Base-by-base conservation (phyloP, 1,140 invertebrate genomes). In the Drosophila neocordata region DNA sequence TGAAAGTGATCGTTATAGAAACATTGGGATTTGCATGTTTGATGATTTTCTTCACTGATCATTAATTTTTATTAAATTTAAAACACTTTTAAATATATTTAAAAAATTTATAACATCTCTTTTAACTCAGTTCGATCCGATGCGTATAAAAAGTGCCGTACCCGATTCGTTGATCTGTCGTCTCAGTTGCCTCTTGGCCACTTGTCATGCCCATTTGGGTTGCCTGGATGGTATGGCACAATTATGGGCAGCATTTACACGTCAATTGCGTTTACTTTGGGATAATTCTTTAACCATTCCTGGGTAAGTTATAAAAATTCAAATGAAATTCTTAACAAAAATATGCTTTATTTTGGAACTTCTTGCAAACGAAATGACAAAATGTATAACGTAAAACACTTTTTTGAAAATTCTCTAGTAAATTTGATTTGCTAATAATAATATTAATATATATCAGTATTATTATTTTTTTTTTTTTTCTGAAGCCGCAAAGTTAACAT, bases 261-360 rank as follows among this genome's bases (percentile, higher is more conserved):
- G 97, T 71, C 97, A 99, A 91, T 94, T 99, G 74, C 94, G 97
- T 62, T 97, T 96, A 84, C 92, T 98, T 27, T 98, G 97, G 97
- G 97, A 99, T 72, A 96, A 96, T 77, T 94, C 93, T 35, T 94
- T 96, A 63, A 78, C 93, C 11, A 95, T 99, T 71, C 95, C 96
- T 12, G 97, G 97, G 97, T 98, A 92, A 96, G 96, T 95, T 20
- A 22, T 15, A 63, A 24, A 44, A 34, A 41, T 37, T 31, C 27
- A 15, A 8, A 8, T 12, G 27, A 13, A 27, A 27, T 35, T 61
- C 22, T 83, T 87, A 88, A 88, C 79, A 88, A 88, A 88, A 88
- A 88, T 88, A 88, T 83, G 72, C 63, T 88, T 88, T 88, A 88
- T 88, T 87, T 56, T 34, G 69, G 62, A 89, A 88, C 78, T 74